Conservation (phyloP, 2,888 invertebrate species). For the Pinctada fucata region DNA sequence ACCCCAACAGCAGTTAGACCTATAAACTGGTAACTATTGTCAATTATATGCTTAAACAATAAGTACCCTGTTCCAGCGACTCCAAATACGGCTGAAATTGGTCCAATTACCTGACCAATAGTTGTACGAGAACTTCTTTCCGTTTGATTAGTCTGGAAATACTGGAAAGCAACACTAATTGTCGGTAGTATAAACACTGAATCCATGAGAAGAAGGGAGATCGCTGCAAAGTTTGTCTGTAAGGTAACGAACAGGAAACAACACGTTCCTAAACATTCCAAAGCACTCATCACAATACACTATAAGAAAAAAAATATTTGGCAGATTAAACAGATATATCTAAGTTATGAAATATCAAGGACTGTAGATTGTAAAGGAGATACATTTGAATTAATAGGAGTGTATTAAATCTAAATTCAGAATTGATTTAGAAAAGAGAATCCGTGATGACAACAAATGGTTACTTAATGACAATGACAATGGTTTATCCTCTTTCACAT, state of each 20-base stretch:
- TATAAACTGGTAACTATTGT: background rate
- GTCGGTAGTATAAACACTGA: background rate
- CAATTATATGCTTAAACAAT: background rate
- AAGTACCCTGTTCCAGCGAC: background rate
- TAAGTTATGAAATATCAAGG: too few species aligned
- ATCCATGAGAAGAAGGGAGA: background rate
- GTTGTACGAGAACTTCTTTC: background rate
- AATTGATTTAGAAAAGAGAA: too few species aligned
- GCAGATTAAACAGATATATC: too few species aligned
- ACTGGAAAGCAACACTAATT: background rate
- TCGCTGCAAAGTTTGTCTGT: background rate
- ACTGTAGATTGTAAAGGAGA: too few species aligned
- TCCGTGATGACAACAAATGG: too few species aligned
- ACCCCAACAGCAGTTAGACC: background rate
- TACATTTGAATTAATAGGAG: too few species aligned
- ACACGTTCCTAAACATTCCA: background rate
- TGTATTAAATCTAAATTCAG: too few species aligned
- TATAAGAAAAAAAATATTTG: background rate
- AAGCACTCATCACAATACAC: background rate
- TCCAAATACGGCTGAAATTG: background rate
- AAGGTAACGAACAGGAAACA: background rate
- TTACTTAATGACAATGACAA: too few species aligned
- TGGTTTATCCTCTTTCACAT: too few species aligned
- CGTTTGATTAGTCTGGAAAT: background rate
- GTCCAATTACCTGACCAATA: background rate